Base-by-base conservation (phyloP, 2,888 invertebrate species). In the Platycheirus albimanus region DNA sequence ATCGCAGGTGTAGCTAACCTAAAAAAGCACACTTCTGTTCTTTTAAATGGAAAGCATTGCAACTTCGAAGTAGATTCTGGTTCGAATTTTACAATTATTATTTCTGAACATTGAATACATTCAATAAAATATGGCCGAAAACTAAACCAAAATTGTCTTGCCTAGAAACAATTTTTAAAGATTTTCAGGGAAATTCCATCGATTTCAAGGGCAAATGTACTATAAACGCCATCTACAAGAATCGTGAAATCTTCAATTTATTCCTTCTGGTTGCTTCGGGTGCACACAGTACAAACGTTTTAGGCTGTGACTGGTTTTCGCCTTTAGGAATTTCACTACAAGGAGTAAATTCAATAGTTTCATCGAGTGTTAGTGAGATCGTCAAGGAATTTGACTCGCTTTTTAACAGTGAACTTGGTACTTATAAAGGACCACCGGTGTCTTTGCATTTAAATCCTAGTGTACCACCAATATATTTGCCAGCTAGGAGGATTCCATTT, bases 281-380 rank as follows among this genome's bases (percentile, higher is more conserved):
- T 2, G 20, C 36, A 15, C 58, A 69, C 8, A 20, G 36, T 36
- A 49, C 52, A 47, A 47, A 63, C 49, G 45, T 74, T 64, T 41
- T 77, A 28, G 69, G 64, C 15, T 75, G 72, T 28, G 63, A 78
- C 38, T 78, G 72, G 63, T 56, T 81, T 49, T 17, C 47, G 4
- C 52, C 69, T 17, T 75, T 76, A 15, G 79, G 80, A 41, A 74
- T 84, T 15, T 64, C 52, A 20, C 41, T 85, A 13, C 70, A 78
- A 6, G 84, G 71, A 0, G 75, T 78, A 17, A 52, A 81, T 47
- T 17, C 47, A 30, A 56, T 56, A 28, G 15, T 86, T n/a, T 64
- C 24, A 19, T 19, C 33, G 3, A 10, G 47, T 49, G 54, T 67
- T 8, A 51, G 45, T 30, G 51, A 71, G 43, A 38, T 80, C 10